Conservation (phyloP, 2,888 invertebrate genomes). For the Drosophila mercatorum region DNA sequence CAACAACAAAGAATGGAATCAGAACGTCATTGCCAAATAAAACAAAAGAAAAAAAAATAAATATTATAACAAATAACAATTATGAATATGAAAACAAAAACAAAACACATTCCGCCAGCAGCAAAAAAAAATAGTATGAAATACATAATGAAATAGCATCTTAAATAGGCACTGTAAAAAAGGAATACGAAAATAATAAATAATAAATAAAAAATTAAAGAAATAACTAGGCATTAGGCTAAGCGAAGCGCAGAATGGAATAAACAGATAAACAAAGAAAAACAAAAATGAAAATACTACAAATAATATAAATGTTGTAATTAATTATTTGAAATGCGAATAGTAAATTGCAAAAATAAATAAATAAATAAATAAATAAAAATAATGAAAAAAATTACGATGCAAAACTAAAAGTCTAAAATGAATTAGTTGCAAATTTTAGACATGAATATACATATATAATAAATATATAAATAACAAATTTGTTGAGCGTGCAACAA, state of each 20-base stretch:
- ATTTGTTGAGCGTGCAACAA: constrained; percentile 50
- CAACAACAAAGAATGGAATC: constrained; percentile 65
- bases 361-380: not conserved
- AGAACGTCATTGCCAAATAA: constrained; percentile 76
- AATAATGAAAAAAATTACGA: not conserved
- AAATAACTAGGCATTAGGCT: constrained; percentile 39
- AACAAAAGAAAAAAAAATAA: constrained; percentile 22
- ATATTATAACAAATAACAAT: constrained; percentile 19
- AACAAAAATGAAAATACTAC: constrained; percentile 11
- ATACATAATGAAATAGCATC: constrained; percentile 35
- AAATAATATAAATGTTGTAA: constrained; percentile 69
- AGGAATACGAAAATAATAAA: constrained; percentile 18
- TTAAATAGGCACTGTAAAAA: constrained; percentile 54
- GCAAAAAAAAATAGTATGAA: constrained; percentile 34
- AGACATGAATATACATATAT: constrained; percentile 38
- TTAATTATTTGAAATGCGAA: constrained; percentile 69
- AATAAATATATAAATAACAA: constrained; percentile 29
- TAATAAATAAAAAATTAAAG: constrained; percentile 25
- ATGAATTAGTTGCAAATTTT: constrained; percentile 49
- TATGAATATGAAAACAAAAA: constrained; percentile 11
- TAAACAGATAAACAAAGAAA: constrained; percentile 6
- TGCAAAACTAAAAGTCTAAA: constrained; percentile 17
- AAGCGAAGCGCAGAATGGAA: constrained; percentile 21
- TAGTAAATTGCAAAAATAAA: constrained; percentile 31
- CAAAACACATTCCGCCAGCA: constrained; percentile 31